Evolutionary conservation across 2,888 invertebrate species (phyloP).

Genomic region (Trimorus sp.): DNA sequence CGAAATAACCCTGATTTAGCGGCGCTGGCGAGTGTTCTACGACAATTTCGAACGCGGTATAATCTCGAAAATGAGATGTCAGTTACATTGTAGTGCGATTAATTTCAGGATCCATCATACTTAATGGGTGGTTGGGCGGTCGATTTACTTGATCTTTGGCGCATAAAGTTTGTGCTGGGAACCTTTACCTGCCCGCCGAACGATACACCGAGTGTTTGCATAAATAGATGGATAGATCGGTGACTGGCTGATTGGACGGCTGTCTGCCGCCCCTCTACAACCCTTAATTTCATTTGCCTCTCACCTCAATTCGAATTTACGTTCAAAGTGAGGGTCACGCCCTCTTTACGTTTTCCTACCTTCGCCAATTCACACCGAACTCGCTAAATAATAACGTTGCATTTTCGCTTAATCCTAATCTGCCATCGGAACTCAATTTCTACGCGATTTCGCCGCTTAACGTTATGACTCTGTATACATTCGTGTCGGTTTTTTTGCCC

Average conservation of each 20-base stretch:
- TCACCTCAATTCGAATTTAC: slow-evolving; percentile 54
- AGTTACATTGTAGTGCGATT: slow-evolving; percentile 41
- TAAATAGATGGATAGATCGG: slow-evolving; percentile 57
- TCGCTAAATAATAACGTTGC: slow-evolving; percentile 29
- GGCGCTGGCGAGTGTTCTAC: slow-evolving; percentile 6
- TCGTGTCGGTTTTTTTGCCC: background rate
- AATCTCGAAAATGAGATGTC: slow-evolving; percentile 55
- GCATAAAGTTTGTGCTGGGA: slow-evolving; percentile 47
- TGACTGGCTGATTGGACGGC: slow-evolving; percentile 60
- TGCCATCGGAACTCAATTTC: slow-evolving; percentile 33
- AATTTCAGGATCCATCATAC: slow-evolving; percentile 44
- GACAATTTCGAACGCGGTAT: slow-evolving; percentile 30
- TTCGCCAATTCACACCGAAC: slow-evolving; percentile 44
- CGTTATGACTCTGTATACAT: background rate
- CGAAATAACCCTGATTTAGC: slow-evolving; percentile 32
- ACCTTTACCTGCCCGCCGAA: slow-evolving; percentile 51
- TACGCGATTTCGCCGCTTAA: slow-evolving; percentile 7
- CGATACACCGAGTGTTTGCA: slow-evolving; percentile 45
- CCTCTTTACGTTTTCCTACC: slow-evolving; percentile 54
- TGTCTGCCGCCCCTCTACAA: slow-evolving; percentile 57
- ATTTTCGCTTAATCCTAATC: slow-evolving; percentile 19
- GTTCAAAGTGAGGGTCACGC: slow-evolving; percentile 55
- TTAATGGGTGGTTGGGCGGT: slow-evolving; percentile 50
- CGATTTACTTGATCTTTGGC: slow-evolving; percentile 39
- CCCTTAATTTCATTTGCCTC: slow-evolving; percentile 63